These are phyloP conservation scores for Noctua janthina DNA, from an alignment of 2,888 invertebrate genomes.

Conservation along the genomic window DNA sequence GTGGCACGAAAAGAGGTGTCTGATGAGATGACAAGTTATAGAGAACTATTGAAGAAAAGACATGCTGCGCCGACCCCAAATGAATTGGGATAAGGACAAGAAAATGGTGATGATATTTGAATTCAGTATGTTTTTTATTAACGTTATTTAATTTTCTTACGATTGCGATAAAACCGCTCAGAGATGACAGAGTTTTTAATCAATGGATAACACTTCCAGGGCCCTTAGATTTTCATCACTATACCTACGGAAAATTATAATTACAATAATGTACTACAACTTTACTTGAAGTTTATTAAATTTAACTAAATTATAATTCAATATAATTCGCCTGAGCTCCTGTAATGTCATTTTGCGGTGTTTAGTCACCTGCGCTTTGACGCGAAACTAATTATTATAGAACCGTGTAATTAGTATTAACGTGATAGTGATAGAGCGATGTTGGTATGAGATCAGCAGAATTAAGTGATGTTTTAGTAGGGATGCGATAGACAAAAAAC, in stretches of 20 bases:
- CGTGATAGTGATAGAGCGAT: background rate
- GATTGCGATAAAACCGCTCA: background rate
- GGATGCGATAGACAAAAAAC: background rate
- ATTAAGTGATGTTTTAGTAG: background rate
- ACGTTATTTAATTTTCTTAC: background rate
- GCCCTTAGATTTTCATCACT: background rate
- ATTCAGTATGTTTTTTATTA: background rate
- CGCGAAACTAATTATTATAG: slow-evolving; percentile 13
- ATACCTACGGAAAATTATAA: background rate
- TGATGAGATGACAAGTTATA: too few relatives aligned
- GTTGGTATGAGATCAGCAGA: background rate
- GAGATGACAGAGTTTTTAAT: background rate
- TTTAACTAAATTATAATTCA: slow-evolving; percentile 22
- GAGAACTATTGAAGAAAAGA: too few relatives aligned
- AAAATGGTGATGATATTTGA: background rate
- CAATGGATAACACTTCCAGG: background rate
- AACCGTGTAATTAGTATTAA: background rate
- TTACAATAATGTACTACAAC: background rate
- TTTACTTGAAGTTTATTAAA: slow-evolving; percentile 16
- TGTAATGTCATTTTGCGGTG: slow-evolving; percentile 15
- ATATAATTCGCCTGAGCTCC: background rate
- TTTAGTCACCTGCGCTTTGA: slow-evolving; percentile 19
- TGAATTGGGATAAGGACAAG: too few relatives aligned
- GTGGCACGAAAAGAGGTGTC: too few relatives aligned
- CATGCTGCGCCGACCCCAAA: too few relatives aligned